phyloP scores from a whole-genome alignment of 2,797 vertebrate genomes.

The Erpetoichthys calabaricus region DNA sequence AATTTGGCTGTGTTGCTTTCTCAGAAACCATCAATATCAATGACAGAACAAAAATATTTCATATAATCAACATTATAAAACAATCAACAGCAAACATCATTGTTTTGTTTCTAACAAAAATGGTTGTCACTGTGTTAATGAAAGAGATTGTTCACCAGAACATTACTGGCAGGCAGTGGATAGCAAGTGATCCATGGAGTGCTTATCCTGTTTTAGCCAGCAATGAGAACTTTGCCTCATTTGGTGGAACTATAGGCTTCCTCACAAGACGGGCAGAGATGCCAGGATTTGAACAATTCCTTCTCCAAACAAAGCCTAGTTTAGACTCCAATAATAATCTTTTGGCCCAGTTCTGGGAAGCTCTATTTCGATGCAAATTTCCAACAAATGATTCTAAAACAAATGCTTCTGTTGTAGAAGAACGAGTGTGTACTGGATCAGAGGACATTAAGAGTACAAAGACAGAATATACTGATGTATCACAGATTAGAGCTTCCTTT shows the following conservation, averaged over 20 bases:
- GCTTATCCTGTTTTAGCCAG: conserved; percentile 46
- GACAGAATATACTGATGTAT: conserved; percentile 39
- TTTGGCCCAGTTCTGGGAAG: conserved; percentile 12
- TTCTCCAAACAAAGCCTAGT: conserved; percentile 23
- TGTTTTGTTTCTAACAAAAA: conserved; percentile 51
- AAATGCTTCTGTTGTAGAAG: conserved; percentile 28
- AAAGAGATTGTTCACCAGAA: conserved; percentile 41
- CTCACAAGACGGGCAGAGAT: conserved; percentile 47
- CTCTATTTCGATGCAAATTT: conserved; percentile 31
- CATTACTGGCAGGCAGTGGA: conserved; percentile 50
- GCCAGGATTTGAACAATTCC: conserved; percentile 43
- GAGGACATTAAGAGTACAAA: conserved; percentile 32
- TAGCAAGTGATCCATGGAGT: conserved; percentile 59
- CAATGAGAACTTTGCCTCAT: conserved; percentile 42
- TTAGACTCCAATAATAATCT: conserved; percentile 7
- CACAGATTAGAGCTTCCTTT: conserved; percentile 48
- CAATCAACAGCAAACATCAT: conserved; percentile 46
- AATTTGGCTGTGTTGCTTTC: conserved; percentile 36
- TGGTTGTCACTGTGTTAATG: conserved; percentile 47
- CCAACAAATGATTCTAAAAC: conserved; percentile 23
- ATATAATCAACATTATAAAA: conserved; percentile 17
- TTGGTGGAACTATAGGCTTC: conserved; percentile 57
- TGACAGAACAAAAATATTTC: too few species aligned
- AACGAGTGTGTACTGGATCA: conserved; percentile 25
- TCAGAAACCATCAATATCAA: too few species aligned